These are phyloP conservation scores for Hydropsyche betteni DNA, from an alignment of 2,888 invertebrate genomes.

Conservation along the genomic window DNA sequence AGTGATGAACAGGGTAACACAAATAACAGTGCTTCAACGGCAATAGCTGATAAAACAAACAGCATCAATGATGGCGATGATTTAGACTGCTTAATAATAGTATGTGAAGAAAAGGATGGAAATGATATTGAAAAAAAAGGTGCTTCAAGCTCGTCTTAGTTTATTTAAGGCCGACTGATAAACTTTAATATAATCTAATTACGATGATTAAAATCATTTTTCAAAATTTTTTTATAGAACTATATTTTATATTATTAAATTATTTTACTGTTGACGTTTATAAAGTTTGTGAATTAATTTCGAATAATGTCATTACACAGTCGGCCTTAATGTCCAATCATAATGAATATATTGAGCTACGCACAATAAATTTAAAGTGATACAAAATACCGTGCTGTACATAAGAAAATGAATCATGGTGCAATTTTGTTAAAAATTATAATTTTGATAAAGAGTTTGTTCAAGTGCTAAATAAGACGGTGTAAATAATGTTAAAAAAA, in stretches of 20 bases:
- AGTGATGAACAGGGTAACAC: constrained; percentile 51
- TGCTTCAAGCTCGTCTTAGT: constrained; percentile 44
- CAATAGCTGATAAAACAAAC: constrained; percentile 50
- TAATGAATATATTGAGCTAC: constrained; percentile 8
- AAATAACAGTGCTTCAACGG: constrained; percentile 51
- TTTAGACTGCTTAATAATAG: constrained; percentile 50
- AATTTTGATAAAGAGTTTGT: constrained; percentile 38
- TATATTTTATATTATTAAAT: too few relatives aligned
- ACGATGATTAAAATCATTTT: background rate
- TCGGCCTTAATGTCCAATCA: constrained; percentile 29
- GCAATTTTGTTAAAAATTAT: constrained; percentile 32
- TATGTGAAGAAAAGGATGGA: constrained; percentile 48
- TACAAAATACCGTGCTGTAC: constrained; percentile 30
- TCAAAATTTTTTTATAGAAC: too few relatives aligned
- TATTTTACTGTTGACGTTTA: background rate
- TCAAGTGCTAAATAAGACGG: constrained; percentile 34
- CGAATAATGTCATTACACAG: background rate
- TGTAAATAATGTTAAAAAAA: constrained; percentile 37
- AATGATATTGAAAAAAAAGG: constrained; percentile 42
- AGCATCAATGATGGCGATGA: constrained; percentile 51
- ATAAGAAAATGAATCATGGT: constrained; percentile 39
- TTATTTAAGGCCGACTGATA: constrained; percentile 39
- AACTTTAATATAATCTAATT: background rate
- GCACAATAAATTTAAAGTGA: constrained; percentile 29
- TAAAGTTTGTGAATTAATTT: background rate